These are phyloP conservation scores for Ips typographus DNA, from an alignment of 1,140 invertebrate genomes.

Conservation along the genomic window DNA sequence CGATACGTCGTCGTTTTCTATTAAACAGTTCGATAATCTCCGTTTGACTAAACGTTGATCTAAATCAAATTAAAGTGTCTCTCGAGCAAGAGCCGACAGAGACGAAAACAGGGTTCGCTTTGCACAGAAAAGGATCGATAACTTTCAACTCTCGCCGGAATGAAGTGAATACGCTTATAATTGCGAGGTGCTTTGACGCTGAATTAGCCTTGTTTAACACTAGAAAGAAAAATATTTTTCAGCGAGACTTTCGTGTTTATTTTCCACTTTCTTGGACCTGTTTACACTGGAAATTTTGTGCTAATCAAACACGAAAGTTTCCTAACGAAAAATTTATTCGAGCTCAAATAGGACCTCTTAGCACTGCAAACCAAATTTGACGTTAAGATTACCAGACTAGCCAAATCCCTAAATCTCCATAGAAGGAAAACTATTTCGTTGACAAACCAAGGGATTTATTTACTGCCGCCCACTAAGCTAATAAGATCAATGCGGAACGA, in stretches of 20 bases:
- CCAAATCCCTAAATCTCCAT: no score
- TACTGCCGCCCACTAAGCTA: no score
- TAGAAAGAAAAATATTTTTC: constrained; percentile 4
- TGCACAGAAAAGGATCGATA: constrained; percentile 1
- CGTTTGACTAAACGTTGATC: not conserved
- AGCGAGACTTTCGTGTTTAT: not conserved
- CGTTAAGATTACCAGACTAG: no score
- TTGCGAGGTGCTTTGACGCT: constrained; percentile 3
- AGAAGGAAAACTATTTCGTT: no score
- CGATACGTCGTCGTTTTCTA: constrained; percentile 4
- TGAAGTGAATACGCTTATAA: constrained; percentile 1
- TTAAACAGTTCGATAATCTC: constrained; percentile 1
- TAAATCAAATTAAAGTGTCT: constrained; percentile 2
- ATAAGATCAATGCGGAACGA: no score
- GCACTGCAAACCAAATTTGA: no score
- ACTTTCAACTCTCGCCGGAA: not conserved
- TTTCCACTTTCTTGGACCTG: not conserved
- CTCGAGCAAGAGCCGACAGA: not conserved
- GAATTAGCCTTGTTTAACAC: constrained; percentile 3
- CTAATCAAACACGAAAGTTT: not conserved
- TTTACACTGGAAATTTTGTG: not conserved
- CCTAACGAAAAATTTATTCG: no score
- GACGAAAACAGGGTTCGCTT: not conserved
- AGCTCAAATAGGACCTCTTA: no score
- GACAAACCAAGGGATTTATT: no score